phyloP scores from a whole-genome alignment of 1,140 invertebrate genomes.

The Euura lappo region DNA sequence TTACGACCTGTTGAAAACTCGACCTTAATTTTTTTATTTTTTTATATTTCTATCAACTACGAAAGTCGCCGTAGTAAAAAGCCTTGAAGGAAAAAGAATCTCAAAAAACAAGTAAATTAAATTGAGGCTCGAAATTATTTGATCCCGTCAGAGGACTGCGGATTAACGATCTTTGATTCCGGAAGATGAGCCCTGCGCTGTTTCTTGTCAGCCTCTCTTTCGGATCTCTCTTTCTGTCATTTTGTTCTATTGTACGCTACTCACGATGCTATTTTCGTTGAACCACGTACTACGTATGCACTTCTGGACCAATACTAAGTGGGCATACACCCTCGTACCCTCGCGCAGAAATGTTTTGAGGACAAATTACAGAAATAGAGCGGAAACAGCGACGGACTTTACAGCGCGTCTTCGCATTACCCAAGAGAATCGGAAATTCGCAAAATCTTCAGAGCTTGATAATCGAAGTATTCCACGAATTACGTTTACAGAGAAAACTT shows the following conservation, averaged over 20 bases:
- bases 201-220: conserved; percentile 2
- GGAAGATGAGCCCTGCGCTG: neutral
- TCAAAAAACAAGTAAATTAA: neutral
- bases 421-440: too few relatives aligned
- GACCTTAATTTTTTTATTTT: neutral
- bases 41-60: neutral
- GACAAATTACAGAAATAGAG: conserved; percentile 45
- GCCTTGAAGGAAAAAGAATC: neutral
- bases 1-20: neutral
- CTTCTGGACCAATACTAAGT: neutral
- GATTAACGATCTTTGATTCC: too few relatives aligned
- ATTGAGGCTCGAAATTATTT: too few relatives aligned
- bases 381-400: conserved; percentile 14
- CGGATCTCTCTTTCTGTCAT: neutral
- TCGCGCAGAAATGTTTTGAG: conserved; percentile 36
- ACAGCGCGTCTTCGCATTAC: conserved; percentile 16
- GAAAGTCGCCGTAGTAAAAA: neutral
- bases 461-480: too few relatives aligned
- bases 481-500: neutral
- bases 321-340: conserved; percentile 4
- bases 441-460: too few relatives aligned
- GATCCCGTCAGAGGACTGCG: too few relatives aligned
- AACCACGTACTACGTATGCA: neutral
- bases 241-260: conserved; percentile 5
- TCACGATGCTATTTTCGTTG: conserved; percentile 5